Percentiles rank a stretch among this genome's conserved stretches.
Conservation (phyloP, 2,888 invertebrate genomes). For the Orthonevra nobilis region DNA sequence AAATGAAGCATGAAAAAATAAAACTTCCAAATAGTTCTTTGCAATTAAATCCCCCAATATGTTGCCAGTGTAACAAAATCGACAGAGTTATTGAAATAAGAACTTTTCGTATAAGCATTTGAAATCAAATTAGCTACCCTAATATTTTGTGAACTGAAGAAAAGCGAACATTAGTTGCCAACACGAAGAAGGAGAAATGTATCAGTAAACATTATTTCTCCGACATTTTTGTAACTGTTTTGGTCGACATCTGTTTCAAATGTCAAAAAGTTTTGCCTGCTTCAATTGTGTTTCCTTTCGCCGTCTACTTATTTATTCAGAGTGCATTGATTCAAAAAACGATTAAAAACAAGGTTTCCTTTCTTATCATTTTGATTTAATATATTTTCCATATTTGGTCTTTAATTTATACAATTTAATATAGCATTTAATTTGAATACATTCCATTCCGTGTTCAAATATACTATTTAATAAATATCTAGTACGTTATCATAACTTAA, state of each 20-base stretch:
- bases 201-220: conserved; percentile 36
- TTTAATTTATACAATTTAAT: conserved; percentile 63
- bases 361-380: conserved; percentile 50
- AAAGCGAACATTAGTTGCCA: conserved; percentile 16
- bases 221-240: conserved; percentile 22
- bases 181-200: conserved; percentile 10
- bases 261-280: conserved; percentile 44
- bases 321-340: background rate
- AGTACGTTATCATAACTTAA: conserved; percentile 36
- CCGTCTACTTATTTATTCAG: background rate
- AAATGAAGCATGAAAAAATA: no score
- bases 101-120: conserved; percentile 49
- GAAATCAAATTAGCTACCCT: conserved; percentile 50
- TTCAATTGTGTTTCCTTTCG: conserved; percentile 14
- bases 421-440: conserved; percentile 22
- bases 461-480: conserved; percentile 41
- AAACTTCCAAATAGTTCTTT: conserved; percentile 2
- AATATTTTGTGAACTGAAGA: conserved; percentile 22
- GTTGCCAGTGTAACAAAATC: conserved; percentile 21
- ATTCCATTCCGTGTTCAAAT: conserved; percentile 37
- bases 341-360: conserved; percentile 35
- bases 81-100: conserved; percentile 38
- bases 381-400: conserved; percentile 63
- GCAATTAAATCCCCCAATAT: conserved; percentile 23
- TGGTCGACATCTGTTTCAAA: conserved; percentile 59